These are phyloP conservation scores for Cathartes aura DNA, from an alignment of 2,113 vertebrate genomes.

Conservation along the genomic window DNA sequence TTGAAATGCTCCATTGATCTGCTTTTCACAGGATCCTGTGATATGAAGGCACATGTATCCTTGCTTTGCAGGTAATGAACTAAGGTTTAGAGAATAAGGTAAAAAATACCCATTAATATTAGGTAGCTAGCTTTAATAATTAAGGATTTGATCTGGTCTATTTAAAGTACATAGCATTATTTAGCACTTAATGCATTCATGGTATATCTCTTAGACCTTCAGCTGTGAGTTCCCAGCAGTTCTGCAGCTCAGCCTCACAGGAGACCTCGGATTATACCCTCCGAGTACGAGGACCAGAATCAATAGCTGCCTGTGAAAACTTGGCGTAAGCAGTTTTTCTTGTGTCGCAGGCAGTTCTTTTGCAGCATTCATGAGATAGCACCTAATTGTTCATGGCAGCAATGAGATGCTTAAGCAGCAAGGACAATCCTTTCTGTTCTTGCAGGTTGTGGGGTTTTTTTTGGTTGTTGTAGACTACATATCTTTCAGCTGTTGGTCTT, in stretches of 20 bases:
- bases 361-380: background rate
- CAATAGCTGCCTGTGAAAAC: background rate
- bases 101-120: background rate
- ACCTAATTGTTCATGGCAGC: background rate
- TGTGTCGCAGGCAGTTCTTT: background rate
- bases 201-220: background rate
- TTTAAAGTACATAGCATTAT: background rate
- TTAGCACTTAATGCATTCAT: background rate
- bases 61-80: background rate
- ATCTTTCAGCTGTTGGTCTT: background rate
- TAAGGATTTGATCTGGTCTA: background rate
- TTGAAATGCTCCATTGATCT: background rate
- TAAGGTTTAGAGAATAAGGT: background rate
- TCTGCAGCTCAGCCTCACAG: background rate
- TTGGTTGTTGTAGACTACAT: rapidly evolving
- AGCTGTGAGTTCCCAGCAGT: background rate
- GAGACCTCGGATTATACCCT: background rate
- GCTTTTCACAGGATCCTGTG: background rate
- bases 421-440: background rate
- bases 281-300: background rate
- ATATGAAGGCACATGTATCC: background rate
- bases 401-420: background rate
- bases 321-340: background rate
- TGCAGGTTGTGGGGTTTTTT: background rate
- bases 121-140: background rate